phyloP scores from a whole-genome alignment of 2,113 vertebrate genomes.

The Paramormyrops kingsleyae region DNA sequence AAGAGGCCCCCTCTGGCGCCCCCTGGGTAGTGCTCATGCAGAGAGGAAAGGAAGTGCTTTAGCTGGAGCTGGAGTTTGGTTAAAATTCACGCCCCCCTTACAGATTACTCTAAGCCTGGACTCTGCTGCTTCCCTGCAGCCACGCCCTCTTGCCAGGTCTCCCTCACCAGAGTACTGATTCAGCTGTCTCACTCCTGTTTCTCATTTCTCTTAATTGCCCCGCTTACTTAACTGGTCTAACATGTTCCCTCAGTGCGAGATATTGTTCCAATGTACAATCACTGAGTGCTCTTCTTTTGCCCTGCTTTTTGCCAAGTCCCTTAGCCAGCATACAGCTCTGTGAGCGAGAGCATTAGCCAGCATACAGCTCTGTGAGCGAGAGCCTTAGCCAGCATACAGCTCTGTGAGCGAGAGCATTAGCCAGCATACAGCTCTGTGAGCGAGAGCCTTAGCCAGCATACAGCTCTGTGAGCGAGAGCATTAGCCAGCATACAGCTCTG shows the following conservation, averaged over 20 bases:
- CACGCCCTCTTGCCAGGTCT: neutral
- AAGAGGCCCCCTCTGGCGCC: conserved; percentile 33
- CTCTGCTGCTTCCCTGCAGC: neutral
- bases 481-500: no score
- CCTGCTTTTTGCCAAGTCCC: neutral
- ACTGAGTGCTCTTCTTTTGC: neutral
- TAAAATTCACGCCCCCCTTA: conserved; percentile 2
- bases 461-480: no score
- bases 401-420: neutral
- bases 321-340: neutral
- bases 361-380: neutral
- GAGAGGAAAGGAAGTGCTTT: neutral
- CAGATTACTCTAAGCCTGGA: neutral
- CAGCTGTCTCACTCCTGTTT: neutral
- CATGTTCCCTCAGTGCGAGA: neutral
- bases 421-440: neutral
- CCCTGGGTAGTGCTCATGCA: neutral
- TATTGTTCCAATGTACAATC: neutral
- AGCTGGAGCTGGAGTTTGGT: neutral
- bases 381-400: neutral
- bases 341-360: neutral
- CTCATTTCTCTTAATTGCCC: neutral
- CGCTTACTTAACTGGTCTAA: neutral
- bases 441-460: rapidly evolving
- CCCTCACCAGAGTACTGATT: neutral